Base-by-base conservation (phyloP, 2,888 invertebrate genomes). In the Autographa pulchrina region DNA sequence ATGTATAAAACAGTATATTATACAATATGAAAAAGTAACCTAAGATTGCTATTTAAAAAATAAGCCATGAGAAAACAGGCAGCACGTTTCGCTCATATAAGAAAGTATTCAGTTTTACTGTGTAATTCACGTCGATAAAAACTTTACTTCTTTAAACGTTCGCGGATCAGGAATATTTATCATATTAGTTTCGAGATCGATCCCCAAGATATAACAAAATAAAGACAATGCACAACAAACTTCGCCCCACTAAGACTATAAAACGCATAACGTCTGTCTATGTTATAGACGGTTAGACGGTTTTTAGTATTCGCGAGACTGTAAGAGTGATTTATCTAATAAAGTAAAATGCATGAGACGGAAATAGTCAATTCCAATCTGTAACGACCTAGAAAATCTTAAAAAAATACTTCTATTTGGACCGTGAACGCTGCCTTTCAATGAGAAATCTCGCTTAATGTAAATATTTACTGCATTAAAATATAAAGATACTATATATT, bases 401-500 rank as follows among this genome's bases (percentile, higher is more conserved):
- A 67, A 78, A 72, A 78, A 75, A 68, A 80, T 68, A 72, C 65
- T 78, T 76, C 69, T 76, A 82, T 78, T 76, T 78, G 68, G 82
- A 82, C 81, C 83, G 83, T 81, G 79, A 83, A 82, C 72, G 70
- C 38, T 69, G 77, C 75, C 77, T 83, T 82, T 83, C 81, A 71
- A 75, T 70, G 67, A 72, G 73, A 83, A 77, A 77, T 79, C 65
- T 74, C 60, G 18, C 65, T 31, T 72, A 66, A 67, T 70, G 41
- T 76, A 56, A 67, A 70, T 62, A 71, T 25, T 60, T 61, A 68
- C 41, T 67, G 65, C 60, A 58, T 65, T 43, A 16, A 67, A 70
- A 63, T 54, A 73, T 43, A 69, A 69, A 32, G 58, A 62, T 41
- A 61, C 48, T 65, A 69, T 65, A 75, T 75, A 76, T 68, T 79